Conservation (phyloP, 2,797 vertebrate genomes). For the Myiothlypis chrysogaster region DNA sequence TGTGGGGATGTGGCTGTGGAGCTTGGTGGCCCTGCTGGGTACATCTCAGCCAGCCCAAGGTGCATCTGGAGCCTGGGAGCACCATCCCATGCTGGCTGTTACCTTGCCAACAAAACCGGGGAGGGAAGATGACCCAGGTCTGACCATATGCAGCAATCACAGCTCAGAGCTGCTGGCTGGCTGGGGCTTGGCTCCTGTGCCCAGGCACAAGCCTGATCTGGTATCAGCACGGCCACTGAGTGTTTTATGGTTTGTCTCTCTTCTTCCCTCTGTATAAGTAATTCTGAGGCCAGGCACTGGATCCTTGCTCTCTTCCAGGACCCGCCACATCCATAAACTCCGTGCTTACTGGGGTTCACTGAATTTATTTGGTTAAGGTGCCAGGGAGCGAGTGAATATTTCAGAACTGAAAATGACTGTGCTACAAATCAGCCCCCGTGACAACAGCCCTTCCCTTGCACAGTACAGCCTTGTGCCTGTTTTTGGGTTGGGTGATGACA, state of each 20-base stretch:
- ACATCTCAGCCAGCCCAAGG: background rate
- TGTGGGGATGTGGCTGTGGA: background rate
- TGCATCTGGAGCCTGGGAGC: background rate
- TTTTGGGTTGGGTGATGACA: background rate
- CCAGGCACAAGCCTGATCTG: background rate
- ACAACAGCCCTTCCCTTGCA: background rate
- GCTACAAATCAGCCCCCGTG: background rate
- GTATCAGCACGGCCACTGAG: background rate
- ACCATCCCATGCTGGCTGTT: background rate
- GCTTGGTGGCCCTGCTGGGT: background rate
- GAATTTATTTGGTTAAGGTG: background rate
- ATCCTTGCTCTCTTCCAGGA: background rate
- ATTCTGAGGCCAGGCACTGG: background rate
- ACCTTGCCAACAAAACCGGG: background rate
- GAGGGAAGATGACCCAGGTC: background rate
- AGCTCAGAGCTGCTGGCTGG: background rate
- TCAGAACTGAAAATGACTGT: conserved; percentile 30
- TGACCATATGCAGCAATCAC: background rate
- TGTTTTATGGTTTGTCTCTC: background rate
- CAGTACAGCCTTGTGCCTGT: background rate
- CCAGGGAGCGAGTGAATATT: background rate
- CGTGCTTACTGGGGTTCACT: background rate
- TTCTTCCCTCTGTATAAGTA: background rate
- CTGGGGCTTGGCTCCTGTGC: background rate
- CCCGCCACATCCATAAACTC: background rate